A percentile compares a stretch with the other conserved stretches of the same genome.
Evolutionary conservation across 1,140 invertebrate genomes (phyloP).

Genomic region (Anastrepha obliqua): DNA sequence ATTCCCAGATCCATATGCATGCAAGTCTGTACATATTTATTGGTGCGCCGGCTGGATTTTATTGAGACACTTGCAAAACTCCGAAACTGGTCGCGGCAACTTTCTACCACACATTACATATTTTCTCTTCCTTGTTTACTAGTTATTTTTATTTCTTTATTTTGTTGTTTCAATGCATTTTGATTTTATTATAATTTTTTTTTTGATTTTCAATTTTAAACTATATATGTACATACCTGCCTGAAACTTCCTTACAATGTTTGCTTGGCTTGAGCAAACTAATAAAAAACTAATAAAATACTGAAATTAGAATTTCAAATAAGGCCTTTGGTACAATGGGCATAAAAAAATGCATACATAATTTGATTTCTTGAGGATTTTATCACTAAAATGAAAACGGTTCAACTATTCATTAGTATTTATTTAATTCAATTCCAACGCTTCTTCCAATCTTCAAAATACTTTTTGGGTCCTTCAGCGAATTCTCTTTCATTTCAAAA

Average conservation of each 20-base stretch:
- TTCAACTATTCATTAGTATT: too few relatives aligned
- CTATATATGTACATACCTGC: not conserved
- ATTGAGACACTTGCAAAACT: conserved; percentile 46
- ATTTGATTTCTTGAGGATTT: not conserved
- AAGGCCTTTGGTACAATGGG: not conserved
- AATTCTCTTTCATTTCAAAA: too few relatives aligned
- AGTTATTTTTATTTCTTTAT: not conserved
- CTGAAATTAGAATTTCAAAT: conserved; percentile 8
- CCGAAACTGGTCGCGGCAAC: conserved; percentile 71
- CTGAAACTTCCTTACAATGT: not conserved
- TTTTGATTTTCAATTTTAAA: not conserved
- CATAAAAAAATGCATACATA: not conserved
- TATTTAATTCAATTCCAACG: too few relatives aligned
- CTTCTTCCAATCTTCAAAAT: too few relatives aligned
- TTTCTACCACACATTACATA: conserved; percentile 64
- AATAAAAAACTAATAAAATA: not conserved
- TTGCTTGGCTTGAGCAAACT: not conserved
- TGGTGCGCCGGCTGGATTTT: conserved; percentile 50
- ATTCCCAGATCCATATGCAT: conserved; percentile 19
- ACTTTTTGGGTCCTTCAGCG: too few relatives aligned
- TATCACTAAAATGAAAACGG: not conserved
- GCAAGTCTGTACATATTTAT: conserved; percentile 27
- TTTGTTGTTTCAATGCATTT: conserved; percentile 28
- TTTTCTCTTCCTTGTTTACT: conserved; percentile 66
- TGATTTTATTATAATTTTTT: not conserved